These are phyloP conservation scores for Nesometra sesokonis DNA, from an alignment of 35 echinoderm and acorn worm species.

Conservation along the genomic window DNA sequence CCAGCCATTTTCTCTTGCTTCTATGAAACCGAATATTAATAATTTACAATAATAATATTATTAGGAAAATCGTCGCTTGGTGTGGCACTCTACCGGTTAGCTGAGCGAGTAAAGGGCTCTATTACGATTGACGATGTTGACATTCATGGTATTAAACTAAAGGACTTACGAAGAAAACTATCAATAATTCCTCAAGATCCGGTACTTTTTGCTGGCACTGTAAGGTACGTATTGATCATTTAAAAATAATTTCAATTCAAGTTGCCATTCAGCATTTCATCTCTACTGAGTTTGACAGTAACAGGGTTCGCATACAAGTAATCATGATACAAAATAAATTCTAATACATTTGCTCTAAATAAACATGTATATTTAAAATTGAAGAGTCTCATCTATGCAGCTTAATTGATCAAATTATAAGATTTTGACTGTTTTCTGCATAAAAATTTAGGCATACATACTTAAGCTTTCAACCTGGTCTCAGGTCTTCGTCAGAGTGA, in stretches of 20 bases:
- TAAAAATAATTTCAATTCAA: background rate
- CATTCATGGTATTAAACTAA: constrained; percentile 46
- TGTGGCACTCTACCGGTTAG: constrained; percentile 49
- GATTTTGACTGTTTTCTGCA: no score
- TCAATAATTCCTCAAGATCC: constrained; percentile 87
- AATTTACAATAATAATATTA: background rate
- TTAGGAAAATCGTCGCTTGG: constrained; percentile 68
- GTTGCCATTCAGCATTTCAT: background rate
- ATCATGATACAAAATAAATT: background rate
- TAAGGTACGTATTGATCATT: constrained; percentile 32
- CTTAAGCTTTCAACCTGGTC: no score
- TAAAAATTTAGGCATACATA: no score
- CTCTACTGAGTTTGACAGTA: no score
- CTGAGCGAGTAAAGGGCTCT: constrained; percentile 27
- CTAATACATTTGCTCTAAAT: no score
- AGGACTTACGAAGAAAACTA: constrained; percentile 52
- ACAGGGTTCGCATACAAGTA: background rate
- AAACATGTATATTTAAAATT: no score
- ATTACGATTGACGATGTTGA: constrained; percentile 58
- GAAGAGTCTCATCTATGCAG: no score
- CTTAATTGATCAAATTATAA: no score
- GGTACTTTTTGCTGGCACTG: constrained; percentile 60
- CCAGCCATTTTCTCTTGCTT: no score
- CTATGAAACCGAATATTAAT: no score
- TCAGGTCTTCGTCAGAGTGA: no score